Percentiles rank a stretch among this genome's conserved stretches.
Conservation (phyloP, 2,797 vertebrate genomes). For the Zonotrichia albicollis region DNA sequence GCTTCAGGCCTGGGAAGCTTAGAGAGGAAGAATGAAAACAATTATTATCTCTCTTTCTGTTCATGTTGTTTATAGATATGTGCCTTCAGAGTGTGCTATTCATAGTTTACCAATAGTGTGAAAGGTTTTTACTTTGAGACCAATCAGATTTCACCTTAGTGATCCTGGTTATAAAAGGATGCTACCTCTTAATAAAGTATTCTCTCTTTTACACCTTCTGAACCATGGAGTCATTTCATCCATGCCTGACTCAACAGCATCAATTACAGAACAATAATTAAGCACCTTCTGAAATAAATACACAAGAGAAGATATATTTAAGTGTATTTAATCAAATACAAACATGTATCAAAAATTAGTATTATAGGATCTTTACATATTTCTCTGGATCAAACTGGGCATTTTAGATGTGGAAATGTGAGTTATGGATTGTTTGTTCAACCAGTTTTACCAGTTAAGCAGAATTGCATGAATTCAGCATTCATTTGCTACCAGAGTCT, state of each 20-base stretch:
- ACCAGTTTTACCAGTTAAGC: not conserved
- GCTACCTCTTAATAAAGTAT: not conserved
- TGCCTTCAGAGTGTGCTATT: not conserved
- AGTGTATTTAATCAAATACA: not conserved
- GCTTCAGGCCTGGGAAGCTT: not conserved
- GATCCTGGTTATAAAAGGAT: not conserved
- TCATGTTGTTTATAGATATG: not conserved
- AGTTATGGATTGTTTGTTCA: constrained; percentile 14
- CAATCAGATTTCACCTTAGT: not conserved
- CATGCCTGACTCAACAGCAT: not conserved
- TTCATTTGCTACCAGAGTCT: no score
- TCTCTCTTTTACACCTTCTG: not conserved
- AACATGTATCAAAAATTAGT: not conserved
- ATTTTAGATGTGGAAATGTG: not conserved
- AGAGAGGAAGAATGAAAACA: not conserved
- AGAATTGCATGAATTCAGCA: not conserved
- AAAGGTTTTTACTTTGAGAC: not conserved
- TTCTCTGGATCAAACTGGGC: not conserved
- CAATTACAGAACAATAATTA: not conserved
- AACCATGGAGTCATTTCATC: not conserved
- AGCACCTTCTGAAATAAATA: not conserved
- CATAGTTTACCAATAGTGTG: not conserved
- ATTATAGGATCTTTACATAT: not conserved
- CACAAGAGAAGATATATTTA: not conserved
- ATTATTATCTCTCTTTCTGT: not conserved